Base-by-base conservation (phyloP, 1,140 invertebrate species). In the honey bee (Apis mellifera) region DNA sequence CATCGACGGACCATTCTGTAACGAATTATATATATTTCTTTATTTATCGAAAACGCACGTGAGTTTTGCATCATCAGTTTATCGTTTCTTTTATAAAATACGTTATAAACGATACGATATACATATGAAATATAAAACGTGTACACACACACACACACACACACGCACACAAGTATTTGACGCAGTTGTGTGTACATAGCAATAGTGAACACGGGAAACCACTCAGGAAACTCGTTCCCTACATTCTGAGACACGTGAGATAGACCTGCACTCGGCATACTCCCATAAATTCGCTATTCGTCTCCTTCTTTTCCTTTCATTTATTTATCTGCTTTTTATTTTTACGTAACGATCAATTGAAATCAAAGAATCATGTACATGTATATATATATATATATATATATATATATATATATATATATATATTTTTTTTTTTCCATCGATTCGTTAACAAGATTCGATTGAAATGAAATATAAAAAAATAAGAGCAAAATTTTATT, bases 121-220 rank as follows among this genome's bases (percentile, higher is more conserved):
- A 66, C 57, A 1, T 62, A 78, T 26, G 48, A 84, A 77, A 78
- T 54, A 65, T 71, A 48, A 66, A 78, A 84, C 59, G 26, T 42
- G 50, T 74, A 19, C 19, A 50, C 5, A 21, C 62, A n/a, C 73
- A 57, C 70, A 59, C 54, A 54, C 59, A 64, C 60, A 54, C 59
- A 64, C 60, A 68, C 21, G 48, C 54, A 71, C 62, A 64, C 17
- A n/a, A 48, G 72, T 42, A 57, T 52, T 50, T 23, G n/a, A n/a
- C 57, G 9, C 55, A 64, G 62, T 71, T 66, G 73, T 81, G 66
- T 77, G 72, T 68, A 81, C 57, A 60, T 70, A 55, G 66, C 75
- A n/a, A 84, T 64, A 55, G 76, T 55, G 86, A 87, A 88, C 86
- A 87, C 75, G 86, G 66, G 83, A 88, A 87, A 88, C 86, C 86